Base-by-base conservation (phyloP, 2,797 vertebrate species). In the Scarus forsteni region DNA sequence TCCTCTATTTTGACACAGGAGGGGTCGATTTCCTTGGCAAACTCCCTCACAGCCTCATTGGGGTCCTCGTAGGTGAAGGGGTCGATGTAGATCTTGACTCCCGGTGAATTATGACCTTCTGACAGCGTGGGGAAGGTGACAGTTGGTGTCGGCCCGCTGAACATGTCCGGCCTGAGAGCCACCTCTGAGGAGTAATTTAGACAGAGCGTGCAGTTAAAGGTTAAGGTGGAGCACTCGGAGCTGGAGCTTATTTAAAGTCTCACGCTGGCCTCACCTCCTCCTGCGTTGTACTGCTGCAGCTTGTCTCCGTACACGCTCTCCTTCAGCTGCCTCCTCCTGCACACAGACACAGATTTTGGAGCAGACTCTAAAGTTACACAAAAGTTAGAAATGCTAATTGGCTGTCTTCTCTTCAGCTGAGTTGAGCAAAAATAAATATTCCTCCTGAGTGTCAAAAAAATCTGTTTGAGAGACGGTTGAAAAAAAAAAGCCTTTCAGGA, bases 11-110 rank as follows among this genome's bases (percentile, higher is more conserved):
- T 98, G 90, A 98, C 97, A 74, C 97, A 97, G 67, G 96, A 97
- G 5, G 97, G 96, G 40, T 98, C 97, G 0, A 98, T 98, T 90
- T 98, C 97, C 91, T 98, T 98, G 90, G 97, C 96, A 0, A 98
- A 98, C 85, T 98, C 97, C 9, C 95, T 93, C 46, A 98, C 97
- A 0, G 97, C 97, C 90, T 98, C 97, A 0, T 98, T 98, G 83
- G 97, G 97, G 79, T 98, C 97, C 86, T 98, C 97, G 0, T 98
- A 98, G 77, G 97, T 98, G 94, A 98, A 98, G 34, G 97, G 97
- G 87, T 98, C 97, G 0, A 98, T 98, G 91, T 98, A 98, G 90
- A 98, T 98, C 95, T 98, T 98, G 94, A 98, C 97, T 72, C 97
- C 97, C 1, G 97, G 97, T 58, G 97, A 97, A 70, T 83, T 90